These are phyloP conservation scores for Stichodactyla helianthus DNA, from an alignment of 64 coral and sea anemone genomes.

Conservation along the genomic window DNA sequence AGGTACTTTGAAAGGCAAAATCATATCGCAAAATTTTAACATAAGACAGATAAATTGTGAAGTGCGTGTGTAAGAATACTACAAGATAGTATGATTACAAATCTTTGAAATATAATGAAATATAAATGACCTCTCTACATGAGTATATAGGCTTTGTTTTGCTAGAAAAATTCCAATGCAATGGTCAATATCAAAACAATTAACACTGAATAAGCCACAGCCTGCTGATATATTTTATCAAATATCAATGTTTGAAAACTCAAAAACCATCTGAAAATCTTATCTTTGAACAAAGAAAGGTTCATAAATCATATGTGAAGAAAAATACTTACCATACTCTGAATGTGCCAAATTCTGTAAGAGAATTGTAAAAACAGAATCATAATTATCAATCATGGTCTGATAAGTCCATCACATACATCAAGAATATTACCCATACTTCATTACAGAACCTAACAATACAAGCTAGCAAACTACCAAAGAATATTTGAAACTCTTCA, in stretches of 20 bases:
- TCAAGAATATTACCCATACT: background rate
- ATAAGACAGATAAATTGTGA: background rate
- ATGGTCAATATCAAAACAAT: constrained; percentile 2
- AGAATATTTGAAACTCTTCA: background rate
- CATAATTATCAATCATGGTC: constrained; percentile 21
- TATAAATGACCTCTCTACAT: background rate
- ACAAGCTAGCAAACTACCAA: background rate
- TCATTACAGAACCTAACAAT: background rate
- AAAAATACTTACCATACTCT: constrained; percentile 11
- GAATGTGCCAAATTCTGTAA: constrained; percentile 20
- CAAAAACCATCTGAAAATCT: background rate
- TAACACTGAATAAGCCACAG: background rate
- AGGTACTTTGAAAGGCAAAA: background rate
- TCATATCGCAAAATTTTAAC: background rate
- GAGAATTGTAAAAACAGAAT: constrained; percentile 22
- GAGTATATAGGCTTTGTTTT: background rate
- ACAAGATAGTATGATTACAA: background rate
- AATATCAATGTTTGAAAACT: background rate
- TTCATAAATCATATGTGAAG: background rate
- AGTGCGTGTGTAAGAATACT: background rate
- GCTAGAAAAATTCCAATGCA: background rate
- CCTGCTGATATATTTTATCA: background rate
- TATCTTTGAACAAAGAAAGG: background rate
- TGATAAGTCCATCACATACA: background rate
- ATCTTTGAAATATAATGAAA: background rate